These are phyloP conservation scores for Molossus alvarezi DNA, from an alignment of 2,797 vertebrate species.

Conservation along the genomic window DNA sequence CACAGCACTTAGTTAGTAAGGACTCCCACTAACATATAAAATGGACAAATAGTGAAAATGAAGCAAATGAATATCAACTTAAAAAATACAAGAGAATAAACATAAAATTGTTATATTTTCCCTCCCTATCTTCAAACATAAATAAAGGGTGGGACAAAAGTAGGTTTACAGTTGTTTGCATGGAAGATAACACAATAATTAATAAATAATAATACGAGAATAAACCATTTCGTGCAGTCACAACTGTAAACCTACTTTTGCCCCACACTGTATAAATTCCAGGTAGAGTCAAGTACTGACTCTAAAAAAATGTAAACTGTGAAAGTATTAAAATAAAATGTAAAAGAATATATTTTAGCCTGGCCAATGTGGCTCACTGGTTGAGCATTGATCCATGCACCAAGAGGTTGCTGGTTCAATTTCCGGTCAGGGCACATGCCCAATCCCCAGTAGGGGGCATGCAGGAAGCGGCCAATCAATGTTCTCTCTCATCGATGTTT, in stretches of 20 bases:
- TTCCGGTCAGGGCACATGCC: no score
- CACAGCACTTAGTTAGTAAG: not conserved
- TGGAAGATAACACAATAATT: not conserved
- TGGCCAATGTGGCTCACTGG: no score
- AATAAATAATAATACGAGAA: not conserved
- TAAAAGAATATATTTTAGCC: not conserved
- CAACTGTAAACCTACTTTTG: not conserved
- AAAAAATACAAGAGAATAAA: slow-evolving; percentile 48
- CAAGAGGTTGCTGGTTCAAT: no score
- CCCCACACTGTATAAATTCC: not conserved
- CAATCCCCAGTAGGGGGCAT: no score
- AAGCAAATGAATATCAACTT: slow-evolving; percentile 32
- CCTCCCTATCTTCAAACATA: slow-evolving; percentile 31
- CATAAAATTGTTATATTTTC: not conserved
- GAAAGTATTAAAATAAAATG: slow-evolving; percentile 40
- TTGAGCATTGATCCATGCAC: no score
- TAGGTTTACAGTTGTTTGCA: not conserved
- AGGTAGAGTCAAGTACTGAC: slow-evolving; percentile 49
- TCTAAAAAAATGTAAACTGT: slow-evolving; percentile 45
- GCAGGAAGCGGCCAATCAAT: no score
- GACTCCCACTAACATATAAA: slow-evolving; percentile 1
- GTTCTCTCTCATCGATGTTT: no score
- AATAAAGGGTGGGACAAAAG: not conserved
- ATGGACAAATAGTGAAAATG: slow-evolving; percentile 20
- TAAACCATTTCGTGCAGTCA: not conserved